Conservation (phyloP, 1,140 invertebrate genomes). For the Leguminivora glycinivorella region DNA sequence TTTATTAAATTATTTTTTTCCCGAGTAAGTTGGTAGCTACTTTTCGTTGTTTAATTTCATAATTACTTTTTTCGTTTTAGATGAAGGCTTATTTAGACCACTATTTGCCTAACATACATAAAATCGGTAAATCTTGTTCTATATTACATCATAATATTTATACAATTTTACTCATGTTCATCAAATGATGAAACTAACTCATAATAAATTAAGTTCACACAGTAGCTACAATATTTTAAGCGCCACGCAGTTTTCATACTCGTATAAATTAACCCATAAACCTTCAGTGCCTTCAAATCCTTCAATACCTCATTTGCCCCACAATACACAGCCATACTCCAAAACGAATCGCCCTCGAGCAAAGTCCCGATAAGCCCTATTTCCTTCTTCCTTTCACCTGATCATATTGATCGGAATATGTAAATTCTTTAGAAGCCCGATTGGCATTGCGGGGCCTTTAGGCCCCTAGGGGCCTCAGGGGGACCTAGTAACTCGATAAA, state of each 20-base stretch:
- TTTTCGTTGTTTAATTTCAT: no score
- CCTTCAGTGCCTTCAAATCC: background rate
- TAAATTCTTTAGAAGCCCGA: constrained; percentile 26
- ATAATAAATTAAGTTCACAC: no score
- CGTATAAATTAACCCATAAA: background rate
- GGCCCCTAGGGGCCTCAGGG: background rate
- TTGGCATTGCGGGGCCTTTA: constrained; percentile 16
- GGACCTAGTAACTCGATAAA: constrained; percentile 22
- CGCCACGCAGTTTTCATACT: background rate
- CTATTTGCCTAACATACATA: no score
- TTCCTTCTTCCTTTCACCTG: constrained; percentile 16
- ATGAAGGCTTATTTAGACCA: no score
- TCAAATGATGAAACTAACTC: no score
- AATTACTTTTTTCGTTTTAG: no score
- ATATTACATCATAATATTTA: no score
- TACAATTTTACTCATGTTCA: no score
- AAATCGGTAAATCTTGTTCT: no score
- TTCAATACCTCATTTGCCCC: background rate
- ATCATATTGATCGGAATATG: constrained; percentile 26
- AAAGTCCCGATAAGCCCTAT: constrained; percentile 13
- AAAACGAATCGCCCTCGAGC: background rate
- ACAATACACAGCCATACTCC: background rate
- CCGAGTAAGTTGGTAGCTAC: no score
- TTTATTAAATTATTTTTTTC: no score
- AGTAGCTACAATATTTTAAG: background rate